These are phyloP conservation scores for Linurgus olivaceus DNA, from an alignment of 2,797 vertebrate species.

Conservation along the genomic window DNA sequence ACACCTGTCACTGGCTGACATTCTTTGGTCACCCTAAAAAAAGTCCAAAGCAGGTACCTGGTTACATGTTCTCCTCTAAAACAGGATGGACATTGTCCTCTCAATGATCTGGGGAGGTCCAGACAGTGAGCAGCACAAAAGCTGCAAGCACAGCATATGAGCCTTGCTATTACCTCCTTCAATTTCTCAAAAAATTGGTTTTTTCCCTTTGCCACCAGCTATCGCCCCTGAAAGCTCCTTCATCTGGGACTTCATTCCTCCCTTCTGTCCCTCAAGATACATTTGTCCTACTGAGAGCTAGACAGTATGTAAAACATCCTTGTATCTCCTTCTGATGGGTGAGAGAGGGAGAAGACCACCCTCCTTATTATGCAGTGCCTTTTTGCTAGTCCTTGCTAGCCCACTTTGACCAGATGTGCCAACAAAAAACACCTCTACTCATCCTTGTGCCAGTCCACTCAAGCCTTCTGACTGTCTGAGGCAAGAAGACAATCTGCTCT, in stretches of 20 bases:
- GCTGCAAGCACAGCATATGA: neutral
- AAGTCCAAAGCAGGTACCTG: neutral
- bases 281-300: neutral
- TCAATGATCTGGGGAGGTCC: fast-evolving
- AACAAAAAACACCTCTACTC: neutral
- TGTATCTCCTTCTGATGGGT: neutral
- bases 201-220: neutral
- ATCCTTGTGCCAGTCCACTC: neutral
- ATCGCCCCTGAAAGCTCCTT: neutral
- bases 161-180: neutral
- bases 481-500: neutral
- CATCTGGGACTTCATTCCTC: neutral
- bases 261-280: neutral
- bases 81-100: neutral
- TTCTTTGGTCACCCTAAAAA: neutral
- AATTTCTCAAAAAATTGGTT: neutral
- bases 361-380: neutral
- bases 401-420: neutral
- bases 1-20: neutral
- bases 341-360: neutral
- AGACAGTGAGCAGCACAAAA: neutral
- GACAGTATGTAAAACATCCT: neutral
- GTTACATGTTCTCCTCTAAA: neutral
- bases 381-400: neutral
- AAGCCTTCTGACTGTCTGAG: neutral